Evolutionary conservation across 2,113 vertebrate species (phyloP), one percentile per base, ranked within the genome.

Genomic region (Pelmatolapia mariae): DNA sequence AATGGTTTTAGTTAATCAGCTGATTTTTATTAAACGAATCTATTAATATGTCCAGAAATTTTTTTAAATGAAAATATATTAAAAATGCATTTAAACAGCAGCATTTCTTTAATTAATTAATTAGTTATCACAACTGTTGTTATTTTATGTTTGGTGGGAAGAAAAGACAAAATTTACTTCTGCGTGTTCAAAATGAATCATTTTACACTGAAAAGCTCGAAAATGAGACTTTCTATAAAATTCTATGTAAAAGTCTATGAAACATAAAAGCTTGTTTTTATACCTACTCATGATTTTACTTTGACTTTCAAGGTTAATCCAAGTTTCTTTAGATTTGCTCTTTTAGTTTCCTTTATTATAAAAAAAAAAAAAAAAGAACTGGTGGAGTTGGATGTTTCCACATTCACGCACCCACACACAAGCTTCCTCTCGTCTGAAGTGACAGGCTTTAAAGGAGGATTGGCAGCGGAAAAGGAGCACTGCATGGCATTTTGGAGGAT

Each of bases 391-490:
- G 61, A 91, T 22, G 81, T 81, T 84, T 88, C 57, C 81, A 54
- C 79, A 87, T 80, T 29, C 52, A 33, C n/a, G 29, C 71, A 15
- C 26, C 47, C n/a, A 24, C 81, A 68, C 78, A 56, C 33, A 89
- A 83, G 83, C 57, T 76, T 82, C 18, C 71, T 54, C 36, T 31
- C 15, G 73, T 87, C 89, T 91, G 83, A 93, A 88, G 86, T 57
- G 81, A 61, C 54, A 80, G 86, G 82, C 81, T 87, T 87, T 90
- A 85, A 89, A 89, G 59, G 26, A 56, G 50, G 80, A 76, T 40
- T 82, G 83, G 80, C 84, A 82, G 85, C 10, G 63, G 87, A 88
- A 82, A 89, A 66, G 80, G 78, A 86, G 50, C 10, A 7, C 38
- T 16, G n/a, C 59, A 11, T 53, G 61, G 73, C 83, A 86, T 89